phyloP scores from a whole-genome alignment of 2,888 invertebrate species.

The Tachina grossa region DNA sequence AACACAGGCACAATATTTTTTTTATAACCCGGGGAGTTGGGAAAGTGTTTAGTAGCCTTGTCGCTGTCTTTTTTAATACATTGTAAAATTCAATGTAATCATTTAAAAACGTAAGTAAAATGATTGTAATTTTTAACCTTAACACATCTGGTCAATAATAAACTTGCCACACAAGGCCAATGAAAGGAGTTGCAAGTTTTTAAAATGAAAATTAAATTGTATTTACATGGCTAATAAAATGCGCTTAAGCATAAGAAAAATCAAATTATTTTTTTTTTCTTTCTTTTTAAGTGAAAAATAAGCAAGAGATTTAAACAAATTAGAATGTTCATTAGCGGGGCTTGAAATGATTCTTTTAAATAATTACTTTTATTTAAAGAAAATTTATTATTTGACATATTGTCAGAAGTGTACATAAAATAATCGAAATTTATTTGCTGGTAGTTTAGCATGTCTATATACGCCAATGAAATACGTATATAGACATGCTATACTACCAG shows the following conservation, averaged over 20 bases:
- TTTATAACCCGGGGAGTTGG: conserved; percentile 4
- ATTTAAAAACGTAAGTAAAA: conserved; percentile 30
- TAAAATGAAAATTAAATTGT: conserved; percentile 64
- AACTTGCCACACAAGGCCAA: conserved; percentile 39
- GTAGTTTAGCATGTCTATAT: too few species aligned
- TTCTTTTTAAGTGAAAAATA: neutral
- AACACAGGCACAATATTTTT: conserved; percentile 5
- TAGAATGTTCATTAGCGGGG: neutral
- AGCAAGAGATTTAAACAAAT: neutral
- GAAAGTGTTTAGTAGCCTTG: conserved; percentile 27
- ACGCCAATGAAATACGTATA: too few species aligned
- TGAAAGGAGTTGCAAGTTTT: conserved; percentile 42
- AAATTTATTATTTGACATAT: too few species aligned
- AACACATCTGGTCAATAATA: conserved; percentile 61
- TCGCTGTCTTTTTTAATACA: conserved; percentile 43
- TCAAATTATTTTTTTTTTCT: neutral
- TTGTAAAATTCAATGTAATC: conserved; percentile 58
- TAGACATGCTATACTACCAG: too few species aligned
- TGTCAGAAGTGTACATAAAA: too few species aligned
- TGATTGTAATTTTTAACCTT: conserved; percentile 69
- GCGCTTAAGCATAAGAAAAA: neutral
- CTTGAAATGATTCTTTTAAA: neutral
- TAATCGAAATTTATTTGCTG: too few species aligned
- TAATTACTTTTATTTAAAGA: neutral
- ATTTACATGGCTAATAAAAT: conserved; percentile 62